A percentile compares a stretch with the other conserved stretches of the same genome.
phyloP scores from a whole-genome alignment of 1,140 invertebrate genomes.

The Trialeurodes vaporariorum region DNA sequence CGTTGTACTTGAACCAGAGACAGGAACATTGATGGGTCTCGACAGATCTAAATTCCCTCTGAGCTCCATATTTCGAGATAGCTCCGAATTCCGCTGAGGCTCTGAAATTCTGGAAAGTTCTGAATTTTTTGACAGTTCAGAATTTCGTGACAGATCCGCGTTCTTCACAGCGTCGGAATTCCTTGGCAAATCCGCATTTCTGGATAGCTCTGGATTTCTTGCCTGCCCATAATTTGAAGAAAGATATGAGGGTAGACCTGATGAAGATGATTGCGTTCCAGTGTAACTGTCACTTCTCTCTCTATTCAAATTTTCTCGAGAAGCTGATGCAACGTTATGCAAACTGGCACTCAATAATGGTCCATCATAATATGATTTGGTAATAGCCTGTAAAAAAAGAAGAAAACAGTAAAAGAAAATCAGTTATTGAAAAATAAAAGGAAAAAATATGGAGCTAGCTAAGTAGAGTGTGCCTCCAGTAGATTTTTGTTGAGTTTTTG shows the following conservation, averaged over 20 bases:
- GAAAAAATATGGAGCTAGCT: too few relatives aligned
- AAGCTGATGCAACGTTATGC: conserved; percentile 30
- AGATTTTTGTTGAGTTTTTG: too few relatives aligned
- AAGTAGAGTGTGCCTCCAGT: too few relatives aligned
- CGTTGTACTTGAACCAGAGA: not conserved
- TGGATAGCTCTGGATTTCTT: not conserved
- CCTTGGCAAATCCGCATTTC: not conserved
- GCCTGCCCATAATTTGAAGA: not conserved
- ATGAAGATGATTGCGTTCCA: not conserved
- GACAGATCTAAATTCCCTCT: not conserved
- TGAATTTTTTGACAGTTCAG: not conserved
- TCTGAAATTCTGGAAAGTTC: not conserved
- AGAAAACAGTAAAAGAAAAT: too few relatives aligned
- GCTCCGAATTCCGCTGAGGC: not conserved
- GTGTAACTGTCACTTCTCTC: conserved; percentile 7
- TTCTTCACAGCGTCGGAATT: not conserved
- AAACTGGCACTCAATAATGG: conserved; percentile 35
- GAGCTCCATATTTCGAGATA: not conserved
- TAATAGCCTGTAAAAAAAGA: conserved; percentile 34
- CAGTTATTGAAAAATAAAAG: too few relatives aligned
- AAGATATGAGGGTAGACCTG: not conserved
- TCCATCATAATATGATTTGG: conserved; percentile 40
- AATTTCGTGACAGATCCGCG: not conserved
- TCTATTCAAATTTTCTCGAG: not conserved
- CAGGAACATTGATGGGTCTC: not conserved